Evolutionary conservation across 2,888 invertebrate species (phyloP).

Genomic region (Marronus borbonicus): DNA sequence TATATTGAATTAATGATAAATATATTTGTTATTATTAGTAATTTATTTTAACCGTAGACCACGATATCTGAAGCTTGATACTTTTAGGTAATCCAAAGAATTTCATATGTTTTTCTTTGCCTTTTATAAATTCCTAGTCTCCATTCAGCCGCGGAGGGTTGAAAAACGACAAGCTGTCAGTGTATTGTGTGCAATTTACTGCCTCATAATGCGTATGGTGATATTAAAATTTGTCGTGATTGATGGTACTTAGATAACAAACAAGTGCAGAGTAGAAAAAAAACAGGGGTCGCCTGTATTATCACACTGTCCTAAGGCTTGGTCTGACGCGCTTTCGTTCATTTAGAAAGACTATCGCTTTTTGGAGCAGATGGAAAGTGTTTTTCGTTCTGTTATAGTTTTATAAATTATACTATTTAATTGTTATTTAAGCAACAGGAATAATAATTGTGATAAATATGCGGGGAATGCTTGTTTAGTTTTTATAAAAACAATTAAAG

Average conservation of each 20-base stretch:
- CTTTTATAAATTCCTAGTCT: constrained; percentile 20
- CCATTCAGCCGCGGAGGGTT: constrained; percentile 37
- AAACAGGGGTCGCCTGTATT: constrained; percentile 35
- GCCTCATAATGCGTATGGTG: constrained; percentile 69
- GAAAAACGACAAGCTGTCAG: constrained; percentile 67
- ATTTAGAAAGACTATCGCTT: not conserved
- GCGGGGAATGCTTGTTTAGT: too few species aligned
- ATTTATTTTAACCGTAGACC: too few species aligned
- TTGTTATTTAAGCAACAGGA: too few species aligned
- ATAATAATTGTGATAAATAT: too few species aligned
- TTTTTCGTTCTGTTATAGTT: not conserved
- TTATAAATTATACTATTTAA: too few species aligned
- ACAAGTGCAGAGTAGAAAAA: constrained; percentile 53
- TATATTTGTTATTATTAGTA: too few species aligned
- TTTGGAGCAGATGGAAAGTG: not conserved
- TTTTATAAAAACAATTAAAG: too few species aligned
- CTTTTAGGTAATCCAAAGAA: constrained; percentile 6
- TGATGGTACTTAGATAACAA: constrained; percentile 70
- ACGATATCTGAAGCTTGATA: not conserved
- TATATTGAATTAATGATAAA: too few species aligned
- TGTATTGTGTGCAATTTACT: constrained; percentile 70
- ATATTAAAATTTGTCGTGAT: constrained; percentile 71
- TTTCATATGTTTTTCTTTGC: constrained; percentile 31
- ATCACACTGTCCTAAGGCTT: constrained; percentile 18
- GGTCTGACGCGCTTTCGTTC: constrained; percentile 7